These are phyloP conservation scores for Ciconia boyciana DNA, from an alignment of 2,113 vertebrate genomes.

Conservation along the genomic window DNA sequence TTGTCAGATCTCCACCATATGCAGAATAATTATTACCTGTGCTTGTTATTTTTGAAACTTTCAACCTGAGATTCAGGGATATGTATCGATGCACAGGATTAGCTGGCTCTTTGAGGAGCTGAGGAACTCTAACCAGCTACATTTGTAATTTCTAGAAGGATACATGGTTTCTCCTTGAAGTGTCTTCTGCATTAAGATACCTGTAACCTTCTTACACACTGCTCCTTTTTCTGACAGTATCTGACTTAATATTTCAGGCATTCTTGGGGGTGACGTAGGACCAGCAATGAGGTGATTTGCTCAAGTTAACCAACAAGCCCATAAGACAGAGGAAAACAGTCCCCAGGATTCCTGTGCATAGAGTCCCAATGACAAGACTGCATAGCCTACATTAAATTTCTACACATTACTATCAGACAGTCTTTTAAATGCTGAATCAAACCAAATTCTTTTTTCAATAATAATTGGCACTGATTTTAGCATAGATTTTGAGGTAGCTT, in stretches of 20 bases:
- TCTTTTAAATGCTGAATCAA: background rate
- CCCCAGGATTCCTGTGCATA: background rate
- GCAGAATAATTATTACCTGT: background rate
- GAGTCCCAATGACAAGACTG: background rate
- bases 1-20: background rate
- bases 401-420: background rate
- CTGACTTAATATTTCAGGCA: background rate
- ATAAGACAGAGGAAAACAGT: background rate
- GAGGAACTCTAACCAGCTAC: background rate
- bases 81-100: background rate
- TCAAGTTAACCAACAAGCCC: background rate
- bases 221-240: background rate
- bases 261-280: background rate
- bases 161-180: background rate
- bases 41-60: background rate
- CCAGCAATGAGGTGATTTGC: background rate
- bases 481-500: background rate
- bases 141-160: background rate
- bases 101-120: background rate
- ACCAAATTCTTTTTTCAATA: background rate
- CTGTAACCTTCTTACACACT: background rate
- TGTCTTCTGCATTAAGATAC: background rate
- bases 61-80: background rate
- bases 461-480: background rate
- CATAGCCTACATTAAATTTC: background rate